A percentile compares a stretch with the other conserved stretches of the same genome.
Evolutionary conservation across 2,888 invertebrate species (phyloP).

Genomic region (Oscheius sp.): DNA sequence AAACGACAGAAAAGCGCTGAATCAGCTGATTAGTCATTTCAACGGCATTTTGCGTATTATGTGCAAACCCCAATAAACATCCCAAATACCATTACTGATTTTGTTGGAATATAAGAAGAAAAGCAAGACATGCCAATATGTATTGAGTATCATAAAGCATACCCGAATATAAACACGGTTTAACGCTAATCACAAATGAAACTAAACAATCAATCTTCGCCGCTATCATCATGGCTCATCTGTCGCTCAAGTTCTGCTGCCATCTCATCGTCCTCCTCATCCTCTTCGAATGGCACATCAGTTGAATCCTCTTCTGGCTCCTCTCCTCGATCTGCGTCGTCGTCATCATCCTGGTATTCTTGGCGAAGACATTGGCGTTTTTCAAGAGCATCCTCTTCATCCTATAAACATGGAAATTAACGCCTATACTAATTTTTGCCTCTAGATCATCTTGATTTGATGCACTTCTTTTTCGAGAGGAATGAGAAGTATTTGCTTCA

Average conservation of each 20-base stretch:
- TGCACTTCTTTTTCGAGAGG: not conserved
- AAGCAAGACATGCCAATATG: not conserved
- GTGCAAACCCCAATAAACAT: too few relatives aligned
- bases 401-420: slow-evolving; percentile 27
- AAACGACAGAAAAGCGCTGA: too few relatives aligned
- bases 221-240: slow-evolving; percentile 25
- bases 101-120: too few relatives aligned
- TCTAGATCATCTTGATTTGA: slow-evolving; percentile 10
- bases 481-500: not conserved
- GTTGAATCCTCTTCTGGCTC: slow-evolving; percentile 24
- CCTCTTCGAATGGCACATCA: slow-evolving; percentile 30
- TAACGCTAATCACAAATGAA: not conserved
- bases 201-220: not conserved
- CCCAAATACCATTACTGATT: too few relatives aligned
- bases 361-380: slow-evolving; percentile 14
- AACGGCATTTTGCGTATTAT: too few relatives aligned
- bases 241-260: slow-evolving; percentile 53
- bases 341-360: slow-evolving; percentile 20
- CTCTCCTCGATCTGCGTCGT: too few relatives aligned
- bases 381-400: slow-evolving; percentile 32
- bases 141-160: slow-evolving; percentile 14
- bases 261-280: slow-evolving; percentile 55
- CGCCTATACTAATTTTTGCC: not conserved
- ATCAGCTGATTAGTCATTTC: too few relatives aligned
- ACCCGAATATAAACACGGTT: slow-evolving; percentile 2